Evolutionary conservation across 2,888 invertebrate genomes (phyloP).

Genomic region (Volucella inflata): DNA sequence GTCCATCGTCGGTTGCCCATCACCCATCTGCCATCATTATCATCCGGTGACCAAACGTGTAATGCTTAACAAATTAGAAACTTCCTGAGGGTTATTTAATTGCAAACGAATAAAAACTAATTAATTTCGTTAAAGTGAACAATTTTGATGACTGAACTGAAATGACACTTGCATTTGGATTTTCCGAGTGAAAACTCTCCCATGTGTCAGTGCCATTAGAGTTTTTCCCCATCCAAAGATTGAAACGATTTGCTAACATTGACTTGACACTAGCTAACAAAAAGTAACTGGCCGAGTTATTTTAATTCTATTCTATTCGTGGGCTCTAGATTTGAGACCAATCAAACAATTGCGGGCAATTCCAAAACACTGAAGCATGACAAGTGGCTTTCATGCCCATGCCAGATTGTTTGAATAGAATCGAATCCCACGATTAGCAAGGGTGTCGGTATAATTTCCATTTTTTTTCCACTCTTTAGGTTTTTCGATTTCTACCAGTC

Average conservation of each 20-base stretch:
- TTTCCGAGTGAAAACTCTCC: slow-evolving; percentile 8
- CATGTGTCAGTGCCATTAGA: not conserved
- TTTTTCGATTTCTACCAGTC: not conserved
- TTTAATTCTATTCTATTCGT: slow-evolving; percentile 67
- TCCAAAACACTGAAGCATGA: slow-evolving; percentile 68
- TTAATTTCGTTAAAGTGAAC: slow-evolving; percentile 26
- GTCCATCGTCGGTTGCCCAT: not conserved
- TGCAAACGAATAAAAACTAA: slow-evolving; percentile 39
- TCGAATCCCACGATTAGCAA: slow-evolving; percentile 4
- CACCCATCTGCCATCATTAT: no score
- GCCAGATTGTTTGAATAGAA: slow-evolving; percentile 20
- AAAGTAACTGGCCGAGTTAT: slow-evolving; percentile 77
- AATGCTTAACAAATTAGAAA: slow-evolving; percentile 59
- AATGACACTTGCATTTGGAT: slow-evolving; percentile 3
- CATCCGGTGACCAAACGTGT: not conserved
- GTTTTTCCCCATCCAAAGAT: slow-evolving; percentile 18
- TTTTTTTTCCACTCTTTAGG: not conserved
- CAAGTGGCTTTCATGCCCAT: slow-evolving; percentile 31
- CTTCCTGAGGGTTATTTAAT: slow-evolving; percentile 34
- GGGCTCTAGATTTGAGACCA: slow-evolving; percentile 54
- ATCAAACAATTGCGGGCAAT: slow-evolving; percentile 44
- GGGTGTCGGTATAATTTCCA: not conserved
- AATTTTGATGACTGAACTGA: not conserved
- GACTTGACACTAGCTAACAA: slow-evolving; percentile 33
- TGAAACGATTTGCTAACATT: slow-evolving; percentile 41